Base-by-base conservation (phyloP, 2,113 vertebrate genomes). In the Phodopus roborovskii region DNA sequence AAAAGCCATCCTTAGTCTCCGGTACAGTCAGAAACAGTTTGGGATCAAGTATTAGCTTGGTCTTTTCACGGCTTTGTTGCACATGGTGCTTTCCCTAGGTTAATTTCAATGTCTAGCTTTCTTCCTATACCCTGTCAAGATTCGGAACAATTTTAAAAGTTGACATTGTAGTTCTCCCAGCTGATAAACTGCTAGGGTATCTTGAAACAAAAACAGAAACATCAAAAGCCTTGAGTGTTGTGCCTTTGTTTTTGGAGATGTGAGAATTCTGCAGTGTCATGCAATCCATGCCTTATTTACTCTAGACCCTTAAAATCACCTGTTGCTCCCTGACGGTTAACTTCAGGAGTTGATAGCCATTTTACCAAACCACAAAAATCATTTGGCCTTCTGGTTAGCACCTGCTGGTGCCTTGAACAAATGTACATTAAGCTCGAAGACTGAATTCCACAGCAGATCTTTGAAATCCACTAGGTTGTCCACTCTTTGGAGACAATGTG, bases 121-220 rank as follows among this genome's bases (percentile, higher is more conserved):
- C 33, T 53, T 73, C n/a, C 24, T 75, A 16, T 11, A 19, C 22
- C 24, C 28, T 90, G 7, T 66, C 56, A 66, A 90, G 1, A 36
- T 50, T 96, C 82, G 91, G 39, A 83, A 58, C n/a, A 83, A 28
- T 87, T 90, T 87, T 56, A 81, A 68, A 94, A 88, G 71, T 39
- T 42, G 70, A 20, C 36, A 36, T 7, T 77, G 0, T 70, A 68
- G 30, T 78, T 92, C n/a, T 50, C 24, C 56, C 90, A 60, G 45
- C 5, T 95, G 77, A 75, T 53, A 26, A n/a, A 50, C 42, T 73
- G 17, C 71, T 90, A 28, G 36, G 15, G 7, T 86, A 10, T 75
- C 78, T 94, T 50, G 64, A 26, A 89, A 60, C 19, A n/a, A 26
- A 22, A 66, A 48, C n/a, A 91, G 66, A 39, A 94, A n/a, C 77